Evolutionary conservation across 1,140 invertebrate genomes (phyloP).

Genomic region (Andricus grossulariae): DNA sequence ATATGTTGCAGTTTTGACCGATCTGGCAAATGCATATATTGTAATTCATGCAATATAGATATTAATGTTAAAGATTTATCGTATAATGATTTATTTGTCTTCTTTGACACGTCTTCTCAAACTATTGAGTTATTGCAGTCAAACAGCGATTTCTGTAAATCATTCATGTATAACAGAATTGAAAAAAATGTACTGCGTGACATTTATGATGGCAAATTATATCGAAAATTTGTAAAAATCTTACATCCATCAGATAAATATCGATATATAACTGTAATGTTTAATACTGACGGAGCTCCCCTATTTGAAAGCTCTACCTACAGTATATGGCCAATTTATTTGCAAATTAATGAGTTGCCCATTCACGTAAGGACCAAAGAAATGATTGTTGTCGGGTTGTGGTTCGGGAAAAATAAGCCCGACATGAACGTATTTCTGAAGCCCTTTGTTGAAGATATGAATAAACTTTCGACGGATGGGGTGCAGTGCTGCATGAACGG

Average conservation of each 20-base stretch:
- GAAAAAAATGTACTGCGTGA: conserved; percentile 6
- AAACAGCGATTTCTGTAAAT: conserved; percentile 22
- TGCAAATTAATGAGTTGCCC: conserved; percentile 47
- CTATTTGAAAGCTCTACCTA: conserved; percentile 36
- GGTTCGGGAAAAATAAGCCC: too few relatives aligned
- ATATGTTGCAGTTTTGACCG: conserved; percentile 31
- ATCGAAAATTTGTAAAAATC: too few relatives aligned
- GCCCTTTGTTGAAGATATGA: too few relatives aligned
- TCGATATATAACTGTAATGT: too few relatives aligned
- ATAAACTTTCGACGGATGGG: not conserved
- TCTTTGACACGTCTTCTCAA: too few relatives aligned
- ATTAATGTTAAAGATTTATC: conserved; percentile 32
- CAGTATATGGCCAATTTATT: conserved; percentile 45
- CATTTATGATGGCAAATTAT: too few relatives aligned
- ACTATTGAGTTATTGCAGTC: too few relatives aligned
- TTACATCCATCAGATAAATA: too few relatives aligned
- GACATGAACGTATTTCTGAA: too few relatives aligned
- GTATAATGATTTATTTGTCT: conserved; percentile 40
- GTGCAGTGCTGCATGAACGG: not conserved
- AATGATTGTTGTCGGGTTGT: too few relatives aligned
- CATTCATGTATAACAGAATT: conserved; percentile 30
- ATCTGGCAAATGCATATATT: conserved; percentile 21
- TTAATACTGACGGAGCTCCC: too few relatives aligned
- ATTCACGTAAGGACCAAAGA: conserved; percentile 14
- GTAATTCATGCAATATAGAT: conserved; percentile 26